Conservation (phyloP, 2,113 vertebrate species). For the Myocastor coypus region DNA sequence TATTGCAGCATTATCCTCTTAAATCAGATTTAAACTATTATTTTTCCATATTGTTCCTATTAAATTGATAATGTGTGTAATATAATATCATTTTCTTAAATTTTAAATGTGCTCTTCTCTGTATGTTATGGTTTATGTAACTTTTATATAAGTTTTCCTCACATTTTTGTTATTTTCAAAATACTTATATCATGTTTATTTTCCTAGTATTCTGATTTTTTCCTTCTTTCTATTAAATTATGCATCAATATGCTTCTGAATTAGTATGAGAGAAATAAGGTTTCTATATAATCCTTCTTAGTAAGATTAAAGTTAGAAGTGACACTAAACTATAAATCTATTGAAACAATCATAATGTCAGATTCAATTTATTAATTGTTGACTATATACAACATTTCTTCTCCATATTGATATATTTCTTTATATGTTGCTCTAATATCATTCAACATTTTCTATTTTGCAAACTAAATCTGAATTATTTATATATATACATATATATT, state of each 20-base stretch:
- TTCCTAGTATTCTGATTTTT: neutral
- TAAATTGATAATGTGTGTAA: neutral
- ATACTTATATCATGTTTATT: neutral
- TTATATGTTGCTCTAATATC: neutral
- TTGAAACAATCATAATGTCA: constrained; percentile 15
- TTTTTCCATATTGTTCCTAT: neutral
- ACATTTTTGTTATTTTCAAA: neutral
- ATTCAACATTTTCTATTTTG: neutral
- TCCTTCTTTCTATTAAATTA: neutral
- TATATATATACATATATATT: neutral
- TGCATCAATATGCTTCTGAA: neutral
- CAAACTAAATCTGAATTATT: neutral
- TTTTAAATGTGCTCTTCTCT: neutral
- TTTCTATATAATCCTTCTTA: neutral
- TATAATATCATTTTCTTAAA: neutral
- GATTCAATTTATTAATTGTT: neutral
- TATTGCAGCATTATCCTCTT: neutral
- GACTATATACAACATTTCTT: neutral
- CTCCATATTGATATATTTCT: neutral
- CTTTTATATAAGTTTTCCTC: too few relatives aligned
- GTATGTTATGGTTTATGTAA: neutral
- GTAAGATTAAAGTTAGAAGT: neutral
- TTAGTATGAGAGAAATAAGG: neutral
- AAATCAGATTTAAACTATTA: neutral
- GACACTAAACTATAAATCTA: neutral